phyloP scores from a whole-genome alignment of 2,113 vertebrate genomes.

The Coptodon bakossiorum region DNA sequence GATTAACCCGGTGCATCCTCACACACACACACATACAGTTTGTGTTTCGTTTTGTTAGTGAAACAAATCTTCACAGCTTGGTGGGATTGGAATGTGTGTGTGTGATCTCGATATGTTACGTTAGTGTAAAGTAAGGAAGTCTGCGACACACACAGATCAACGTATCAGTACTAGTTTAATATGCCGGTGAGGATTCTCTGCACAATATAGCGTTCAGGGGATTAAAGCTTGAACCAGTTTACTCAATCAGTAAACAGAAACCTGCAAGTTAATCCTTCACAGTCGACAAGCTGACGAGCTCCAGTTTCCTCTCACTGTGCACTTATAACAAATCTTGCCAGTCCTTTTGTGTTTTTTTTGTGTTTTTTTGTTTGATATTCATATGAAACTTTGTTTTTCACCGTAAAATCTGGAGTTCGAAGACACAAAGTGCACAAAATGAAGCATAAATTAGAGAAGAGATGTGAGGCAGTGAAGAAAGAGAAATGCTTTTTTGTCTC shows the following conservation, averaged over 20 bases:
- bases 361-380: background rate
- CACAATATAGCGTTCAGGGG: background rate
- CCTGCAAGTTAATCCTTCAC: conserved; percentile 21
- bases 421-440: background rate
- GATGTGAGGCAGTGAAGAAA: background rate
- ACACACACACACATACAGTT: background rate
- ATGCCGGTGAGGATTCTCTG: background rate
- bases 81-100: background rate
- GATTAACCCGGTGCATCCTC: background rate
- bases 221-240: conserved; percentile 31
- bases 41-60: background rate
- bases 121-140: background rate
- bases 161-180: background rate
- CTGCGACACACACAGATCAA: background rate
- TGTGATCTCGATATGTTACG: background rate
- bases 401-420: background rate
- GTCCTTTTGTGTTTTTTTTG: background rate
- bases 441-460: background rate
- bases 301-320: background rate
- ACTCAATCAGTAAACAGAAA: background rate
- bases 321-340: background rate
- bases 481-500: background rate
- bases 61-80: background rate
- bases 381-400: background rate
- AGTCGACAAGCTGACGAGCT: background rate